Evolutionary conservation across 2,113 vertebrate genomes (phyloP).

Genomic region (Tapirus terrestris): DNA sequence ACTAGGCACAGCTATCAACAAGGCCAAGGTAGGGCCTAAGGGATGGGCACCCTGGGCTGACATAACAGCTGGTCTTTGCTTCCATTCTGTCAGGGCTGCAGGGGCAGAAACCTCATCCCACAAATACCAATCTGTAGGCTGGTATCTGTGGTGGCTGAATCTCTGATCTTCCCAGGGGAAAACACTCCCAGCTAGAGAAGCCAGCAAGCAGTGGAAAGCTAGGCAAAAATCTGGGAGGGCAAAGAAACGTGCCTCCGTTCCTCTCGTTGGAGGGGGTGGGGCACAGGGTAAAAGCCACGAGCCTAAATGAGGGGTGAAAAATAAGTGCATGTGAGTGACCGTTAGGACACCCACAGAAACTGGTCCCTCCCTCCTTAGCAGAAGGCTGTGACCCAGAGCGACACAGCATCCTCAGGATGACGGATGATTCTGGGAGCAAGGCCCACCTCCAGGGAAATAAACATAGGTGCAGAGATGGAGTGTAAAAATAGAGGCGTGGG

Average conservation of each 20-base stretch:
- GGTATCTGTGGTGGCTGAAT: not conserved
- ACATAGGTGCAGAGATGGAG: not conserved
- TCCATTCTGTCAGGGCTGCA: rapidly evolving
- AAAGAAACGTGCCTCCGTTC: not conserved
- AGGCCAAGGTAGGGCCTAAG: not conserved
- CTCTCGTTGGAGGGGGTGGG: not conserved
- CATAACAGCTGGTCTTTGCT: not conserved
- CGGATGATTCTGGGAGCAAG: not conserved
- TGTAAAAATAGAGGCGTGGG: conserved; percentile 45
- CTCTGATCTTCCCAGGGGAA: not conserved
- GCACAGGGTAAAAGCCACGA: not conserved
- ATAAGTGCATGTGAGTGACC: rapidly evolving
- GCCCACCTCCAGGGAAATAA: not conserved
- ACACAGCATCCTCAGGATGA: not conserved
- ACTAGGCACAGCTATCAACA: not conserved
- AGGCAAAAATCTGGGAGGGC: not conserved
- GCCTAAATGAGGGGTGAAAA: not conserved
- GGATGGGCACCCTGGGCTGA: not conserved
- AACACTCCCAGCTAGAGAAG: not conserved
- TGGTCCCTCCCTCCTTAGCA: not conserved
- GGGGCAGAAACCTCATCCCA: not conserved
- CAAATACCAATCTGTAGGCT: not conserved
- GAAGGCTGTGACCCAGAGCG: not conserved
- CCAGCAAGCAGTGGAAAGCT: too few species aligned
- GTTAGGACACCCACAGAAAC: not conserved